Evolutionary conservation across 2,797 vertebrate genomes (phyloP), one percentile per base, ranked within the genome.

Genomic region (Sardinella longiceps): DNA sequence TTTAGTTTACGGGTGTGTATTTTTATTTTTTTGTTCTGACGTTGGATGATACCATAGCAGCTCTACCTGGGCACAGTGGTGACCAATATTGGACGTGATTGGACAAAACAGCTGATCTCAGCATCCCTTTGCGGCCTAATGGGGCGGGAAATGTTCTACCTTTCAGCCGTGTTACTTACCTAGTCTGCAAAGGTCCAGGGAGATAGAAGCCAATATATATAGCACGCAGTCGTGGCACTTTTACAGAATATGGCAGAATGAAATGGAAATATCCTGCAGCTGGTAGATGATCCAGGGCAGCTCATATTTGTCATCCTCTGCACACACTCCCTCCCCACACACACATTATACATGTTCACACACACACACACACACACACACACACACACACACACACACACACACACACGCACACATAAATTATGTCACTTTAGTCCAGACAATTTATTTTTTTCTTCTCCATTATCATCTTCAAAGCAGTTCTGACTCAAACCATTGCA

Each of bases 341-440:
- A n/a, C 70, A 39, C 70, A 77, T 43, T 77, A 39, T 43, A 39
- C 37, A 77, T 9, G 37, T 43, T 43, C 70, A 43, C 37, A 74
- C 66, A 74, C 66, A n/a, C n/a, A n/a, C n/a, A n/a, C n/a, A n/a
- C n/a, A n/a, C n/a, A n/a, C n/a, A n/a, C n/a, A n/a, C n/a, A n/a
- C n/a, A n/a, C n/a, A n/a, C n/a, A n/a, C n/a, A n/a, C n/a, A n/a
- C n/a, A n/a, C n/a, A n/a, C n/a, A n/a, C n/a, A n/a, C n/a, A n/a
- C n/a, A n/a, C n/a, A n/a, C n/a, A n/a, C 70, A 43, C 37, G 37
- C 66, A 74, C 66, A 74, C 43, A 37, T 74, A 74, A 15, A 74
- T 74, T 37, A 70, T 70, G 33, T 43, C 37, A 20, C 33, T 20
- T 77, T 77, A 20, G 33, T 7, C 70, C 70, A 77, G 70, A 77